Conservation (phyloP, 1,140 invertebrate genomes). For the Cherax destructor region DNA sequence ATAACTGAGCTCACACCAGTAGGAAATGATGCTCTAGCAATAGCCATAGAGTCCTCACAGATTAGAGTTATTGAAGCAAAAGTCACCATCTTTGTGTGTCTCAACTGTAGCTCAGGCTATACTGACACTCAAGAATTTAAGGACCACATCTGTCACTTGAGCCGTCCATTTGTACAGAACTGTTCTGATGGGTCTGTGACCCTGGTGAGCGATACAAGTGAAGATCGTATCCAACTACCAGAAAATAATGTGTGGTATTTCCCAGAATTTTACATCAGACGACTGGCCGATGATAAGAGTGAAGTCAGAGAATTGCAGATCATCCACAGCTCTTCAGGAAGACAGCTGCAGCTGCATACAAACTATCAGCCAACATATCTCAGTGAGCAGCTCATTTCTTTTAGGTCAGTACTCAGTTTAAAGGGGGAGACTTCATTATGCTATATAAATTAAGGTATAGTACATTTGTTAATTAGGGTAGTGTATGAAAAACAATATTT, state of each 20-base stretch:
- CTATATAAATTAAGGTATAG: too few relatives aligned
- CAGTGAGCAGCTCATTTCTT: slow-evolving; percentile 46
- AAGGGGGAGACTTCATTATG: too few relatives aligned
- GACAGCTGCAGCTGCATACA: slow-evolving; percentile 28
- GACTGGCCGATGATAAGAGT: not conserved
- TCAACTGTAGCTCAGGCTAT: slow-evolving; percentile 45
- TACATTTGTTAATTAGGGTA: too few relatives aligned
- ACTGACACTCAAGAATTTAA: slow-evolving; percentile 39
- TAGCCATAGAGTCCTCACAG: slow-evolving; percentile 53
- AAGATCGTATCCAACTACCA: slow-evolving; percentile 14
- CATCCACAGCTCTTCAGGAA: slow-evolving; percentile 34
- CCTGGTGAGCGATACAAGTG: not conserved
- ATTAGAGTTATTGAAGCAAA: slow-evolving; percentile 45
- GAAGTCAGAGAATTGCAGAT: slow-evolving; percentile 12
- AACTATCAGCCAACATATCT: slow-evolving; percentile 37
- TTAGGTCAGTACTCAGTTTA: slow-evolving; percentile 21
- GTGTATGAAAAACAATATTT: too few relatives aligned
- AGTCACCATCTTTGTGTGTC: slow-evolving; percentile 50
- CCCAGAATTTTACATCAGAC: slow-evolving; percentile 46
- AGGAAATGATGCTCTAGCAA: slow-evolving; percentile 47
- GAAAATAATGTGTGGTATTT: slow-evolving; percentile 32
- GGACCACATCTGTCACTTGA: slow-evolving; percentile 27
- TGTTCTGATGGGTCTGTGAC: slow-evolving; percentile 44
- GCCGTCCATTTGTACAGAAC: slow-evolving; percentile 16
- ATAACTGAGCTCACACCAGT: slow-evolving; percentile 20